A percentile compares a stretch with the other conserved stretches of the same genome.
Conservation (phyloP, 37 sponge, comb jelly and placozoan species). For the Oscarella lobularis region DNA sequence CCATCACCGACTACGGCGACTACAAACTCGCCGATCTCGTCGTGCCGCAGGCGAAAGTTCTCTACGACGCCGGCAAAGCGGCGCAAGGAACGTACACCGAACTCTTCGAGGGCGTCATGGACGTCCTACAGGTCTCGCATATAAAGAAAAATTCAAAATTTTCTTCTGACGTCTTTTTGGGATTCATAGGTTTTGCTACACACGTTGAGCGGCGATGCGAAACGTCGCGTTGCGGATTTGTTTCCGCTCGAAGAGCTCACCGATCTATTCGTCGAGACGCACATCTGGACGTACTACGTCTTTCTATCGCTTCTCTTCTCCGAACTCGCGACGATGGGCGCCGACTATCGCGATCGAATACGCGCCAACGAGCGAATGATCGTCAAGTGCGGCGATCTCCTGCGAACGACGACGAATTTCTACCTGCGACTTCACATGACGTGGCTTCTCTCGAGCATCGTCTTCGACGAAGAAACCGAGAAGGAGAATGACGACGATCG, state of each 20-base stretch:
- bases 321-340: neutral
- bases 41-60: neutral
- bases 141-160: too few species aligned
- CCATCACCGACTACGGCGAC: neutral
- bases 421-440: neutral
- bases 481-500: too few species aligned
- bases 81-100: neutral
- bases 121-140: neutral
- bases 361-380: neutral
- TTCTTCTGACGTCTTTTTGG: neutral
- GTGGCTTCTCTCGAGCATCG: neutral
- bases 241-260: neutral
- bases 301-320: neutral
- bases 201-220: neutral
- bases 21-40: neutral
- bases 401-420: neutral
- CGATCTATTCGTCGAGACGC: neutral
- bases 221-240: neutral
- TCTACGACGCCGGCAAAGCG: neutral
- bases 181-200: neutral
- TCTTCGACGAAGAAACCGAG: neutral
- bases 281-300: conserved; percentile 2
- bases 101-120: neutral
- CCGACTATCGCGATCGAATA: neutral
- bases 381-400: neutral